Conservation (phyloP, 2,797 vertebrate genomes). For the Taenioides sp. region DNA sequence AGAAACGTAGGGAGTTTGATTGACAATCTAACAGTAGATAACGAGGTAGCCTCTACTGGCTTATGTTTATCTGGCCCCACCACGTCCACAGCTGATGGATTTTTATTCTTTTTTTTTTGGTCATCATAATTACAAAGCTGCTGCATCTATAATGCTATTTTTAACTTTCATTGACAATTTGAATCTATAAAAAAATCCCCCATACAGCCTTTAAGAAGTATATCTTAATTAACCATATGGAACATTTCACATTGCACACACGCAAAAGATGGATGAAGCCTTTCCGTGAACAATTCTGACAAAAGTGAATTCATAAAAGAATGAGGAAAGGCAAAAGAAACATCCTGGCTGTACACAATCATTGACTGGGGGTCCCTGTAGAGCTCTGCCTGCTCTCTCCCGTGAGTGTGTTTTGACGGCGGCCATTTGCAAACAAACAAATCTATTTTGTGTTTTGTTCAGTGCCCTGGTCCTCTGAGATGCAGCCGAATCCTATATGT, state of each 20-base stretch:
- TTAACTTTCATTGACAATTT: too few species aligned
- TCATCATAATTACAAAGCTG: too few species aligned
- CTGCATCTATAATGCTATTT: too few species aligned
- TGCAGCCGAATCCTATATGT: constrained; percentile 19
- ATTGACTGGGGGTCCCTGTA: constrained; percentile 42
- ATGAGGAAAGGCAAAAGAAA: constrained; percentile 39
- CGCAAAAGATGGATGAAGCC: not conserved
- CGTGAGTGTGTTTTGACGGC: constrained; percentile 27
- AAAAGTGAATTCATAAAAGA: constrained; percentile 50
- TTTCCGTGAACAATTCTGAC: constrained; percentile 38
- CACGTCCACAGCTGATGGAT: too few species aligned
- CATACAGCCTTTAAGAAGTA: not conserved
- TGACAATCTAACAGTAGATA: too few species aligned
- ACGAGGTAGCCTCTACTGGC: too few species aligned
- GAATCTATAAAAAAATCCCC: too few species aligned
- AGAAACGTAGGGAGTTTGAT: too few species aligned
- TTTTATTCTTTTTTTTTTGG: too few species aligned
- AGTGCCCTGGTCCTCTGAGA: constrained; percentile 35
- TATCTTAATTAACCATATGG: constrained; percentile 17
- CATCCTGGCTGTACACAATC: constrained; percentile 50
- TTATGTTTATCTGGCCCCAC: too few species aligned
- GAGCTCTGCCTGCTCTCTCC: constrained; percentile 37
- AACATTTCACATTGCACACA: too few species aligned
- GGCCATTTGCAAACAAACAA: constrained; percentile 59
- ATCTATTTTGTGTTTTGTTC: constrained; percentile 49